These are phyloP conservation scores for Cyanoramphus novaezelandiae DNA, from an alignment of 2,113 vertebrate genomes.

Conservation along the genomic window DNA sequence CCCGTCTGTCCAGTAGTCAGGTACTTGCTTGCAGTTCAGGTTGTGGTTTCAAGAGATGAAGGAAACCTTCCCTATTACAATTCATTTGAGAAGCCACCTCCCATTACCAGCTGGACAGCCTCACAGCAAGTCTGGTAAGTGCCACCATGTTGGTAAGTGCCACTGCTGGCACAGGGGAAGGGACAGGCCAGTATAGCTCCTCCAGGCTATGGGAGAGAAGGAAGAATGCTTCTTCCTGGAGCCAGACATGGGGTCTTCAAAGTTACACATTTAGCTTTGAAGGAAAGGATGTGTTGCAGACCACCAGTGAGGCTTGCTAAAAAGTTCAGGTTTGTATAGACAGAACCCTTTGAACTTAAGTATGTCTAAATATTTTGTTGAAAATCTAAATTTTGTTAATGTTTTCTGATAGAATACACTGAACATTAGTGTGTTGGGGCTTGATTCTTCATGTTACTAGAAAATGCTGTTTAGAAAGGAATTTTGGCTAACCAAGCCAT, in stretches of 20 bases:
- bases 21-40: no score
- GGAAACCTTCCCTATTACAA: rapidly evolving
- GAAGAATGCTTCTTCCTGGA: background rate
- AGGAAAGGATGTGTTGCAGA: background rate
- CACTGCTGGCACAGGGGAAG: background rate
- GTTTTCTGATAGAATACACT: background rate
- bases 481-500: background rate
- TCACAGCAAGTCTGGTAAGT: rapidly evolving
- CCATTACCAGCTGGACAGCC: background rate
- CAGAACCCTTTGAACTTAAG: rapidly evolving
- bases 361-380: background rate
- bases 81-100: background rate
- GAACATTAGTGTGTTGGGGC: background rate
- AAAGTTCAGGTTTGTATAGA: background rate
- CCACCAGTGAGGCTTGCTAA: background rate
- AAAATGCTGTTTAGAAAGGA: background rate
- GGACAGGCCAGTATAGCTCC: background rate
- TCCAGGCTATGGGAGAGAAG: background rate
- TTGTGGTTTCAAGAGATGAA: background rate
- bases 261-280: background rate
- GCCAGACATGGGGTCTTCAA: background rate
- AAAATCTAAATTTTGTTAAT: background rate
- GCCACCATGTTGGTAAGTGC: background rate
- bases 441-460: background rate
- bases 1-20: rapidly evolving